These are phyloP conservation scores for Tipula lateralis DNA, from an alignment of 2,888 invertebrate species.

Conservation along the genomic window DNA sequence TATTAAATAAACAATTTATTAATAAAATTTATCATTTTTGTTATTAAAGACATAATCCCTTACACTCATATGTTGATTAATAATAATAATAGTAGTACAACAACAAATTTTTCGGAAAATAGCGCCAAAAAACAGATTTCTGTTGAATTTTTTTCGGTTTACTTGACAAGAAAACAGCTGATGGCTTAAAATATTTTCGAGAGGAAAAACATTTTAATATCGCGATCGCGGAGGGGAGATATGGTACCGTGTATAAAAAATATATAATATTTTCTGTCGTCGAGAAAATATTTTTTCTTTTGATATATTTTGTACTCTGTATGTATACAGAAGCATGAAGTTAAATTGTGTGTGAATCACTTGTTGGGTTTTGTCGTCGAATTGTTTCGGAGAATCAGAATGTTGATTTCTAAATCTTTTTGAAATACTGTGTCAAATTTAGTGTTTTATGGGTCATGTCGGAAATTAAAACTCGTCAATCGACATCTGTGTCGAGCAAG, in stretches of 20 bases:
- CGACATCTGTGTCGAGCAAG: no score
- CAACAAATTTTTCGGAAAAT: background rate
- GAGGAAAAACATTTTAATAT: background rate
- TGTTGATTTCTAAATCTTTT: background rate
- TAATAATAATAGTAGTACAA: background rate
- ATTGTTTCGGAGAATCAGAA: background rate
- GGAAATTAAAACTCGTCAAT: background rate
- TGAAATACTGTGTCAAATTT: background rate
- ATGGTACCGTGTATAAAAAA: background rate
- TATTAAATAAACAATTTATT: slow-evolving; percentile 4
- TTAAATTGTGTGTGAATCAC: slow-evolving; percentile 12
- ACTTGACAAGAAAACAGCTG: slow-evolving; percentile 4
- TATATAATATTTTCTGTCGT: background rate
- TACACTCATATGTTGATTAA: background rate
- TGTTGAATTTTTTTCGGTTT: background rate
- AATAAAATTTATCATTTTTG: background rate
- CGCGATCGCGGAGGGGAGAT: background rate
- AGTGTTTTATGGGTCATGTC: background rate
- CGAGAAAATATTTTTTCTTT: background rate
- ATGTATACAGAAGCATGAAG: background rate
- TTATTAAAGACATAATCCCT: background rate
- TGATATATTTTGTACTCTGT: no score
- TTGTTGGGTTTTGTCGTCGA: background rate
- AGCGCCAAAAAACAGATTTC: background rate
- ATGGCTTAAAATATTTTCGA: background rate